A percentile compares a stretch with the other conserved stretches of the same genome.
These are phyloP conservation scores for Anguilla rostrata DNA, from an alignment of 2,113 vertebrate genomes.

Conservation along the genomic window DNA sequence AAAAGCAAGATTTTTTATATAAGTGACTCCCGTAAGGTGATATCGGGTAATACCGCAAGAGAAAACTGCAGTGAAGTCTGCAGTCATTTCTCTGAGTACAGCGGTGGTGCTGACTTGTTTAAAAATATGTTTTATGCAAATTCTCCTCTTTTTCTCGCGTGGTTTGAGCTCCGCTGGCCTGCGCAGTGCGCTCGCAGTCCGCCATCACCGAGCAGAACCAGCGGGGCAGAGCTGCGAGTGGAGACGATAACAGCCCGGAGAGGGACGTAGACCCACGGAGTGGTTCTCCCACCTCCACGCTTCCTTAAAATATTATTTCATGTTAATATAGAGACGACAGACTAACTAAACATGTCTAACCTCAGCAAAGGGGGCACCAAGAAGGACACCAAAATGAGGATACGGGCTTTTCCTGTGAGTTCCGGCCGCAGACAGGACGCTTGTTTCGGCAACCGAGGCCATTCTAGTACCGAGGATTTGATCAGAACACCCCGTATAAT, in stretches of 20 bases:
- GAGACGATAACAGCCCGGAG: slow-evolving; percentile 59
- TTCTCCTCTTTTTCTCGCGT: slow-evolving; percentile 49
- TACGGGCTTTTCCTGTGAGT: slow-evolving; percentile 98
- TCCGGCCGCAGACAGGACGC: slow-evolving; percentile 48
- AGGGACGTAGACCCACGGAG: slow-evolving; percentile 45
- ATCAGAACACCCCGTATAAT: slow-evolving; percentile 9
- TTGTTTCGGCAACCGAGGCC: slow-evolving; percentile 29
- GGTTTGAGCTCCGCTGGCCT: slow-evolving; percentile 55
- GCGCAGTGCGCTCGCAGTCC: slow-evolving; percentile 60
- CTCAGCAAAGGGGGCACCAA: slow-evolving; percentile 95
- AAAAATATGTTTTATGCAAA: not conserved
- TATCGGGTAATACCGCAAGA: too few species aligned
- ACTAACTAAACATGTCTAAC: slow-evolving; percentile 86
- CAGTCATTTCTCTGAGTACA: not conserved
- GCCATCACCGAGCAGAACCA: slow-evolving; percentile 66
- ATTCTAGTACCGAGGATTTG: slow-evolving; percentile 59
- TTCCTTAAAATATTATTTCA: slow-evolving; percentile 60
- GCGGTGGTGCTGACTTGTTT: not conserved
- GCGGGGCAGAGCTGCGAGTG: slow-evolving; percentile 55
- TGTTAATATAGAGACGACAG: slow-evolving; percentile 68
- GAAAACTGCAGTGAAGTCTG: not conserved
- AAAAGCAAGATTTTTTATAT: not conserved
- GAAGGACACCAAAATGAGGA: slow-evolving; percentile 99
- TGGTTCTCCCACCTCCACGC: slow-evolving; percentile 53
- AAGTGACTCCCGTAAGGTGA: too few species aligned